Conservation (phyloP, 2,113 vertebrate species). For the Mesitornis unicolor region DNA sequence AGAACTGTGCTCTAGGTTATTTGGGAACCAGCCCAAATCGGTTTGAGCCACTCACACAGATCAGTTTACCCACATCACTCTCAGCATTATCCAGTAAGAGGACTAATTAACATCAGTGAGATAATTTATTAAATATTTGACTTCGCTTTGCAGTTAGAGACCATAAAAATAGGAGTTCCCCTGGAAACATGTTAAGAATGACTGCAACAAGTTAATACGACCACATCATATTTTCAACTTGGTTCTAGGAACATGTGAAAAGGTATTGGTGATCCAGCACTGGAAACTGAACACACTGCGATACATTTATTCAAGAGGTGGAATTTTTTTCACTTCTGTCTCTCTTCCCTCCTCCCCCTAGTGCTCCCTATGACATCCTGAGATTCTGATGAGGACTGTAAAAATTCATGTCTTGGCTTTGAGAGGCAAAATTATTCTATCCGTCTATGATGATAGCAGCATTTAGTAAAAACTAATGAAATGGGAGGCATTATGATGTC, state of each 20-base stretch:
- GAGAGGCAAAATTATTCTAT: conserved; percentile 11
- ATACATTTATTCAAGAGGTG: not conserved
- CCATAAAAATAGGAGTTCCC: not conserved
- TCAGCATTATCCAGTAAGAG: not conserved
- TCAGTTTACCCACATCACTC: not conserved
- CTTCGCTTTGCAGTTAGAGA: not conserved
- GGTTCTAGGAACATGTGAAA: conserved; percentile 36
- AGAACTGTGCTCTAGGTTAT: not conserved
- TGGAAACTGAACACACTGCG: not conserved
- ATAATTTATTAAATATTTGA: conserved; percentile 18
- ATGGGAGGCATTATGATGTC: conserved; percentile 77
- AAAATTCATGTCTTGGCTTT: not conserved
- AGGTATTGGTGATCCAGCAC: not conserved
- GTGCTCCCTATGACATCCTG: not conserved
- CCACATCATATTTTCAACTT: conserved; percentile 19
- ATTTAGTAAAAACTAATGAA: conserved; percentile 59
- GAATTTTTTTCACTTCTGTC: not conserved
- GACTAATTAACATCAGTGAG: conserved; percentile 3
- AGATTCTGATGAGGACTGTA: not conserved
- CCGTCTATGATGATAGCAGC: conserved; percentile 60
- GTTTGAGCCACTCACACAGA: not conserved
- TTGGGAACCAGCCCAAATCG: not conserved
- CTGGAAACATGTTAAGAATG: not conserved
- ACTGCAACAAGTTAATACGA: not conserved
- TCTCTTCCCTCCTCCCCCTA: not conserved